These are phyloP conservation scores for Rotaria magnacalcarata DNA, from an alignment of 2,888 invertebrate genomes.

Conservation along the genomic window DNA sequence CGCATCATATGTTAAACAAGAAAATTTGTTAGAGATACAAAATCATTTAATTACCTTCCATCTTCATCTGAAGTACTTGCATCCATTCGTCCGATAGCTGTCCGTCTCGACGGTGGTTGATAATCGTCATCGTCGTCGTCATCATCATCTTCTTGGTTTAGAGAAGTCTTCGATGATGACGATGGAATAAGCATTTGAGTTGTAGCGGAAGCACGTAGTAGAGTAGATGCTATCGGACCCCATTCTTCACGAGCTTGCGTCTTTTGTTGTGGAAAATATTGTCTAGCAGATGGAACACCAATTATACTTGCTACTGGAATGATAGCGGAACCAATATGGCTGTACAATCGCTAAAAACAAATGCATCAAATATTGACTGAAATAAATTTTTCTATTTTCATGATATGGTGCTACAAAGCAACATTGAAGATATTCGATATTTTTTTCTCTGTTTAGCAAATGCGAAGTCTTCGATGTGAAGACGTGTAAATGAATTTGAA, in stretches of 20 bases:
- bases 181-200: neutral
- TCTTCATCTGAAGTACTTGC: neutral
- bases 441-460: too few relatives aligned
- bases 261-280: constrained; percentile 8
- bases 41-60: neutral
- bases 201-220: neutral
- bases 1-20: neutral
- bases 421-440: too few relatives aligned
- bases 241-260: neutral
- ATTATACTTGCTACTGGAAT: neutral
- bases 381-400: too few relatives aligned
- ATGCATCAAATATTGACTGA: too few relatives aligned
- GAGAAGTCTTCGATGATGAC: neutral
- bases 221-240: neutral
- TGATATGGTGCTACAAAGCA: too few relatives aligned
- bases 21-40: neutral
- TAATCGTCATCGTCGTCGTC: neutral
- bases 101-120: neutral
- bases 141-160: neutral
- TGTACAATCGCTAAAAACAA: neutral
- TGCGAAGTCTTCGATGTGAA: too few relatives aligned
- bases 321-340: neutral
- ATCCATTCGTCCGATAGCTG: neutral
- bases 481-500: too few relatives aligned
- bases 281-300: neutral